Conservation (phyloP, 2,888 invertebrate genomes). For the Lutraria lutraria region DNA sequence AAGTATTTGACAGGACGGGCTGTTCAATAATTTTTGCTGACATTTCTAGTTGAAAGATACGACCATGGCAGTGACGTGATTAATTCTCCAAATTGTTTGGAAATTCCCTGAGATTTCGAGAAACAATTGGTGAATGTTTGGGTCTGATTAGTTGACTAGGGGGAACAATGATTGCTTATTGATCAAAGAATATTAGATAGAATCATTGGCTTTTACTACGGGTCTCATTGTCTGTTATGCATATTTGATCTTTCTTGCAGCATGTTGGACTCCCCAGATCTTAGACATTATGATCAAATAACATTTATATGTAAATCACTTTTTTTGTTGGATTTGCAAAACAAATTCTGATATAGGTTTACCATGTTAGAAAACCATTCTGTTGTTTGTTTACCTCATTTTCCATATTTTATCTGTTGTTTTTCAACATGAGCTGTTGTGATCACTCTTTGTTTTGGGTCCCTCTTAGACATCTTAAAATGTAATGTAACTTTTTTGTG, state of each 20-base stretch:
- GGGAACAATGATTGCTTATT: slow-evolving; percentile 3
- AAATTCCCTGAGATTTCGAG: slow-evolving; percentile 23
- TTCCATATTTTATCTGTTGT: too few species aligned
- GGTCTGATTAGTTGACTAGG: not conserved
- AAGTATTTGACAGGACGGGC: slow-evolving; percentile 12
- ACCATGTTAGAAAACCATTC: too few species aligned
- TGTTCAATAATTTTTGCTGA: slow-evolving; percentile 23
- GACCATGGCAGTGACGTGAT: not conserved
- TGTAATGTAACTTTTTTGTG: too few species aligned
- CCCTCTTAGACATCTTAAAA: too few species aligned
- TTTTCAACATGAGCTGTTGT: too few species aligned
- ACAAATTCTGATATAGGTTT: not conserved
- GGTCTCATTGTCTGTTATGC: not conserved
- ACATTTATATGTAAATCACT: not conserved
- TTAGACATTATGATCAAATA: not conserved
- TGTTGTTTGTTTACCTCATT: too few species aligned
- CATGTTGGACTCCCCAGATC: not conserved
- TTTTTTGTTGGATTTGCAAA: not conserved
- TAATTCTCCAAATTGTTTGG: slow-evolving; percentile 46
- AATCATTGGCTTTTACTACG: not conserved
- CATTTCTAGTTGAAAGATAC: not conserved
- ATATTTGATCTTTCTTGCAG: not conserved
- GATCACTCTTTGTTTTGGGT: too few species aligned
- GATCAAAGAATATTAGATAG: slow-evolving; percentile 14
- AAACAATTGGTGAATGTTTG: slow-evolving; percentile 19